phyloP scores from a whole-genome alignment of 2,888 invertebrate genomes.

The Brassicogethes aeneus region DNA sequence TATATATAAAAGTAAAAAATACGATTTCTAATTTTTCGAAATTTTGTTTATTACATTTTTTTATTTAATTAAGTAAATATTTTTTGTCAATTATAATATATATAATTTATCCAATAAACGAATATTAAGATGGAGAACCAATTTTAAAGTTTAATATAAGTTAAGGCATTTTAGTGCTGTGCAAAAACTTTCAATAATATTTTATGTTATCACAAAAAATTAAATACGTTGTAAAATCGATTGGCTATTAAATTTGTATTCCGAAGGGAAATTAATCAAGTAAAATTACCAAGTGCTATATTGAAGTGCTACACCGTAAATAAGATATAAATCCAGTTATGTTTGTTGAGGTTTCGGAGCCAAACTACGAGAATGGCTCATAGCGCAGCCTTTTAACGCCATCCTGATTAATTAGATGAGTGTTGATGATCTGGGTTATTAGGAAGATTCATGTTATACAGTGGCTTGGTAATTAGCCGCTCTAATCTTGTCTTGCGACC shows the following conservation, averaged over 20 bases:
- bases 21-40: too few species aligned
- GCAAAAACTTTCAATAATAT: too few species aligned
- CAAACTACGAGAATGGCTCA: not conserved
- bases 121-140: too few species aligned
- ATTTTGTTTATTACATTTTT: too few species aligned
- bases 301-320: not conserved
- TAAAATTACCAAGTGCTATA: not conserved
- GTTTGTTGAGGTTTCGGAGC: not conserved
- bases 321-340: not conserved
- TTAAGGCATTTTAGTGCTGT: too few species aligned
- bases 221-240: too few species aligned
- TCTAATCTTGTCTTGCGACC: constrained; percentile 10
- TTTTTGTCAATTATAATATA: too few species aligned
- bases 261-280: not conserved
- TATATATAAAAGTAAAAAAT: too few species aligned
- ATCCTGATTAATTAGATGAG: constrained; percentile 33
- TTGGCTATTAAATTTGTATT: not conserved
- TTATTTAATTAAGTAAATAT: too few species aligned
- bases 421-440: constrained; percentile 34
- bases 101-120: too few species aligned
- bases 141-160: too few species aligned
- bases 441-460: constrained; percentile 29
- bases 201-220: too few species aligned
- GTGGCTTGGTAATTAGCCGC: constrained; percentile 23
- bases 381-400: not conserved